Evolutionary conservation across 1,140 invertebrate species (phyloP), one percentile per base, ranked within the genome.

Genomic region (Harpegnathos saltator): DNA sequence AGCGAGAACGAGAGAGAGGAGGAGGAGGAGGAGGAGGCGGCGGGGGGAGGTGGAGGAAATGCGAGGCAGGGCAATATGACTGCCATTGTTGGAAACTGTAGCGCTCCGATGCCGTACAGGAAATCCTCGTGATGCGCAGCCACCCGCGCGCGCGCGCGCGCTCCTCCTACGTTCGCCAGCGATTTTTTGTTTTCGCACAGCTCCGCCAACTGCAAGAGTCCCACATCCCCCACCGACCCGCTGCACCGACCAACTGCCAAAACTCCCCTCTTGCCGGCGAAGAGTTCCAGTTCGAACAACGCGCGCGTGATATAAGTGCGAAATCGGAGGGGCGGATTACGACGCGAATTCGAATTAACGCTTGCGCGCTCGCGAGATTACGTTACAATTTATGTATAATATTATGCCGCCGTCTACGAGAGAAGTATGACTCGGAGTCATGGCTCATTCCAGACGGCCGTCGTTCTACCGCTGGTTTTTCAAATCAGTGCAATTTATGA

Each of bases 61-160:
- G 50, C 44, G 59, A 24, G 62, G 84, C 56, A 65, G 54, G 48
- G 44, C 44, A 54, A 56, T 68, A 62, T 58, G 48, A 63, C 50
- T 65, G 86, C 38, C 65, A 74, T 73, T 74, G 59, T 72, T 68
- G 73, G 38, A 68, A 72, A 75, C 81, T 74, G 62, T 48, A 61
- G 38, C 15, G 22, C 62, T 78, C 56, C 85, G 82, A 83, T 81
- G 54, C 29, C 56, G n/a, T 50, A 44, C 65, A 85, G 85, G 86
- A 88, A 87, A 88, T 88, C 61, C 86, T 82, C 59, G 58, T 54
- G 75, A 82, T 61, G 63, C 65, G 44, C 59, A 50, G 33, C 84
- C 69, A 77, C 73, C 62, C 48, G 48, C 59, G 24, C 52, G 54
- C 15, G 24, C 52, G 58, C 15, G 29, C 26, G 54, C 19, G 56